phyloP scores from a whole-genome alignment of 2,113 vertebrate species.

The Engystomops pustulosus region DNA sequence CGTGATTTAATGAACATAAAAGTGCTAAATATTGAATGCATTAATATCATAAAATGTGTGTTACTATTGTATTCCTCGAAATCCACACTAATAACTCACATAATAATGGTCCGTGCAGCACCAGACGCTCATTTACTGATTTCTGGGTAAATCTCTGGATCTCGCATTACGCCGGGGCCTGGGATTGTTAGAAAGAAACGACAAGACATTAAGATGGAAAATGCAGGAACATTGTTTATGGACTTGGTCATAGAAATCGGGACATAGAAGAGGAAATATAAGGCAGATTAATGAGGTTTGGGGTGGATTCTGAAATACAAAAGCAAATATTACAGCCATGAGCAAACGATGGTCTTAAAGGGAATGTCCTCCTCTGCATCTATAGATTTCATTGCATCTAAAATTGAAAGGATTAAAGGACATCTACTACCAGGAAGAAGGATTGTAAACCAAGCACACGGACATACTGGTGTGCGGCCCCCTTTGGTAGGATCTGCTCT shows the following conservation, averaged over 20 bases:
- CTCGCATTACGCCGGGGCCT: not conserved
- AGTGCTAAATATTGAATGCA: constrained; percentile 36
- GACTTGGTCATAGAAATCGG: not conserved
- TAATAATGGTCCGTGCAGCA: not conserved
- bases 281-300: not conserved
- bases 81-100: constrained; percentile 30
- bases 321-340: not conserved
- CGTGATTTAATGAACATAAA: constrained; percentile 44
- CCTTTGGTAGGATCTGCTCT: too few relatives aligned
- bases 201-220: not conserved
- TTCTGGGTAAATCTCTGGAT: not conserved
- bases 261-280: not conserved
- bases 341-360: not conserved
- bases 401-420: too few relatives aligned
- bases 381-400: too few relatives aligned
- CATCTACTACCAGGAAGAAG: too few relatives aligned
- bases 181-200: constrained; percentile 2
- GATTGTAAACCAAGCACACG: too few relatives aligned
- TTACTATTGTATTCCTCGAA: constrained; percentile 21
- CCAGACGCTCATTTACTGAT: constrained; percentile 11
- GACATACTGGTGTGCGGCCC: too few relatives aligned
- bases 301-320: not conserved
- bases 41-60: constrained; percentile 32
- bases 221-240: not conserved
- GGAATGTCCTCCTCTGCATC: not conserved